Evolutionary conservation across 2,113 vertebrate species (phyloP).

Genomic region (Mionectes macconnelli): DNA sequence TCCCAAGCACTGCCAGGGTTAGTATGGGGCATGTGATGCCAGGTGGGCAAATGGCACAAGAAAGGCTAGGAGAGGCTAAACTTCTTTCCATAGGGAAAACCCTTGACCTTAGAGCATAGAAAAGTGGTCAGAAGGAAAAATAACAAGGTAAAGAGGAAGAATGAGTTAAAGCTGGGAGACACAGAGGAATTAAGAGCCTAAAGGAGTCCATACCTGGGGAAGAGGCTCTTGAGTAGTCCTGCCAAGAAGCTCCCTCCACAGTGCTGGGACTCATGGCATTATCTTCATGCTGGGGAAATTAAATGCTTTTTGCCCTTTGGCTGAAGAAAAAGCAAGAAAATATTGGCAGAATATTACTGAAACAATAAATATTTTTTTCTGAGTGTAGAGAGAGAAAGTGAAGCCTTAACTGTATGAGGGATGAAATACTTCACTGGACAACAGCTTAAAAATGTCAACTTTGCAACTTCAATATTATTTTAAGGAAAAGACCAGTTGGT

Average conservation of each 20-base stretch:
- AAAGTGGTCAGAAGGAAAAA: slow-evolving; percentile 45
- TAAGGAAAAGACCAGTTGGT: neutral
- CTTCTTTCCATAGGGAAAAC: neutral
- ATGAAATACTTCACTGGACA: neutral
- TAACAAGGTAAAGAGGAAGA: slow-evolving; percentile 1
- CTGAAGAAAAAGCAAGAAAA: neutral
- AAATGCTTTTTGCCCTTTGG: neutral
- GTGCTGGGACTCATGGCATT: neutral
- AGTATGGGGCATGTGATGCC: neutral
- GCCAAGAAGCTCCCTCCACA: neutral
- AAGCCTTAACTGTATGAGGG: neutral
- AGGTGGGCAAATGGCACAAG: neutral
- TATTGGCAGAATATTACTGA: neutral
- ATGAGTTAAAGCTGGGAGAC: neutral
- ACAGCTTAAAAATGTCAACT: neutral
- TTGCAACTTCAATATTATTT: neutral
- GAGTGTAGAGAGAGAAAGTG: neutral
- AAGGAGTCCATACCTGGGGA: neutral
- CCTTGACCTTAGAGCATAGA: neutral
- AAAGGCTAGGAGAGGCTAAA: neutral
- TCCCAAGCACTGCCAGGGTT: neutral
- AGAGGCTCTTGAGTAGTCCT: neutral
- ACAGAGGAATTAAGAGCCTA: neutral
- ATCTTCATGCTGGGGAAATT: neutral
- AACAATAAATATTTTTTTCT: neutral